Percentiles rank a stretch among this genome's conserved stretches.
Conservation (phyloP, 2,888 invertebrate species). For the Phasia obesa region DNA sequence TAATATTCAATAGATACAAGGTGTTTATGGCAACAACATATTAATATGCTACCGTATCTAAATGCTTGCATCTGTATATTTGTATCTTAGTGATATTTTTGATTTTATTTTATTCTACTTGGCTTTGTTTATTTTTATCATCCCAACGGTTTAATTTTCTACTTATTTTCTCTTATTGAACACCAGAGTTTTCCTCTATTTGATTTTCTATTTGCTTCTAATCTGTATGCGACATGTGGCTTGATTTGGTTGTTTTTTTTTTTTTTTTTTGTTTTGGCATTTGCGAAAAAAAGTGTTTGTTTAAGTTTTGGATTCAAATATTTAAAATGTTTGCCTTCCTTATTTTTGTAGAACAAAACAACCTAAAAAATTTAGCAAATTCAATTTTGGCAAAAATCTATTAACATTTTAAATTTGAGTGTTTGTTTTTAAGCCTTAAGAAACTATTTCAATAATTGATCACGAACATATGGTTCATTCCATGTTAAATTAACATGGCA, state of each 20-base stretch:
- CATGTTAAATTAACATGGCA: too few relatives aligned
- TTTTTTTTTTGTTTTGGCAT: slow-evolving; percentile 31
- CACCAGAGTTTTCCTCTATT: slow-evolving; percentile 47
- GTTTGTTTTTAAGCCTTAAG: slow-evolving; percentile 62
- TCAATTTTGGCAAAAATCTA: slow-evolving; percentile 42
- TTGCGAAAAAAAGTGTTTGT: slow-evolving; percentile 27
- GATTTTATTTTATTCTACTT: not conserved
- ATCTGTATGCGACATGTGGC: slow-evolving; percentile 74
- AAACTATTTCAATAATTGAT: too few relatives aligned
- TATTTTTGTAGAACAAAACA: not conserved
- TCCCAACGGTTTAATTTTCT: slow-evolving; percentile 72
- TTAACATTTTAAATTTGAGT: slow-evolving; percentile 50
- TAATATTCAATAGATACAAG: slow-evolving; percentile 28
- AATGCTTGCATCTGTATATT: slow-evolving; percentile 8
- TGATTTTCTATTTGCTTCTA: slow-evolving; percentile 60
- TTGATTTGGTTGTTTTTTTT: slow-evolving; percentile 48
- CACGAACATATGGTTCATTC: too few relatives aligned
- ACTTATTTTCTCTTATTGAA: slow-evolving; percentile 57
- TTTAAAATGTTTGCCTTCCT: slow-evolving; percentile 76
- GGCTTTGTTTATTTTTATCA: slow-evolving; percentile 60
- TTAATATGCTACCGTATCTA: slow-evolving; percentile 54
- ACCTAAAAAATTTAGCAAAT: slow-evolving; percentile 36
- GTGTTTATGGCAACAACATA: slow-evolving; percentile 59
- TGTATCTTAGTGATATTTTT: not conserved
- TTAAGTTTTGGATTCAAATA: slow-evolving; percentile 77